Evolutionary conservation across 1,140 invertebrate species (phyloP).

Genomic region (Heliothis virescens): DNA sequence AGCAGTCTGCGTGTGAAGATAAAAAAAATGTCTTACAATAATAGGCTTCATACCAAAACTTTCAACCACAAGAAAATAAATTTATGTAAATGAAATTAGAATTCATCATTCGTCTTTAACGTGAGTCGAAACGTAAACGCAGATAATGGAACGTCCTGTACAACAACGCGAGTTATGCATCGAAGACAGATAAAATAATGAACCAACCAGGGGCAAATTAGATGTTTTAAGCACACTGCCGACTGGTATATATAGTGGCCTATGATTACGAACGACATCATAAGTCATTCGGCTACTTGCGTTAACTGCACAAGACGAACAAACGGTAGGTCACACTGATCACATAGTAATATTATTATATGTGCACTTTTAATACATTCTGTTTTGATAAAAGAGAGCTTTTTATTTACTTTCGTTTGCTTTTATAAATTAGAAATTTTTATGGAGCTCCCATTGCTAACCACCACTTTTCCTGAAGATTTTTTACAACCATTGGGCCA

Average conservation of each 20-base stretch:
- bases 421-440: too few species aligned
- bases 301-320: slow-evolving; percentile 48
- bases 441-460: too few species aligned
- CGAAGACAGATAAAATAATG: slow-evolving; percentile 67
- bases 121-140: background rate
- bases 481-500: too few species aligned
- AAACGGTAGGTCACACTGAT: slow-evolving; percentile 57
- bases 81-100: too few species aligned
- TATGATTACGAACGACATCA: slow-evolving; percentile 60
- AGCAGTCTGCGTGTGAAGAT: too few species aligned
- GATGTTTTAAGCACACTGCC: slow-evolving; percentile 63
- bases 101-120: background rate
- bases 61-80: too few species aligned
- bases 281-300: slow-evolving; percentile 61
- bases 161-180: slow-evolving; percentile 60
- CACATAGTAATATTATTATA: too few species aligned
- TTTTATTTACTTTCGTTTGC: background rate
- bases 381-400: background rate
- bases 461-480: too few species aligned
- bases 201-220: slow-evolving; percentile 71
- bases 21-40: too few species aligned
- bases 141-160: slow-evolving; percentile 54
- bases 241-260: slow-evolving; percentile 68
- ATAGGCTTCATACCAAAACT: too few species aligned
- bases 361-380: background rate